These are phyloP conservation scores for Cepaea hortensis DNA, from an alignment of 2,888 invertebrate species.

Conservation along the genomic window DNA sequence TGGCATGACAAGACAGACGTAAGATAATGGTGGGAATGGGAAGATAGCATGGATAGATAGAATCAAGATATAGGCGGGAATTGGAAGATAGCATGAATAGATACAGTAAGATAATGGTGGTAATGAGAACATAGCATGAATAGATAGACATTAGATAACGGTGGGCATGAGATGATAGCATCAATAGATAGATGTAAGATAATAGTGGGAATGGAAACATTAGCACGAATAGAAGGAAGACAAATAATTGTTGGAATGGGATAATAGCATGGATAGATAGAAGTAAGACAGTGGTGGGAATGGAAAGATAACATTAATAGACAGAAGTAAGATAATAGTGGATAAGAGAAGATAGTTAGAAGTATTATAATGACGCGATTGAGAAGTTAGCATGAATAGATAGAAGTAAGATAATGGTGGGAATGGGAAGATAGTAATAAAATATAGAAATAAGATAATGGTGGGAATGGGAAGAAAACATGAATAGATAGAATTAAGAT, in stretches of 20 bases:
- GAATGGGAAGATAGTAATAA: neutral
- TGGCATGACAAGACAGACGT: neutral
- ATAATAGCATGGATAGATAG: neutral
- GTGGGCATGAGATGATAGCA: neutral
- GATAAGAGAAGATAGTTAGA: neutral
- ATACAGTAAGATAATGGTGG: neutral
- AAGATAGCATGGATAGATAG: neutral
- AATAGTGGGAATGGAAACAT: neutral
- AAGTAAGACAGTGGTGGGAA: conserved; percentile 9
- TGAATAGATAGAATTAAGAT: neutral
- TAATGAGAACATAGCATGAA: no score
- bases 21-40: neutral
- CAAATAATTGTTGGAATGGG: neutral
- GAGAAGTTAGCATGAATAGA: neutral
- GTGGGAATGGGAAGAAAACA: neutral
- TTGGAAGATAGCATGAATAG: neutral
- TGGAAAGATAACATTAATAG: neutral
- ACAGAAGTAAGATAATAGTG: neutral
- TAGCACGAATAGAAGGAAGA: no score
- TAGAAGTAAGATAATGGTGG: neutral
- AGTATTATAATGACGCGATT: neutral
- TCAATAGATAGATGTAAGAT: no score
- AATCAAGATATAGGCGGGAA: neutral
- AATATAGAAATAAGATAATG: neutral
- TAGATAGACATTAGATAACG: neutral